Evolutionary conservation across 1,140 invertebrate species (phyloP), one percentile per base, ranked within the genome.

Genomic region (Gonioctena quinquepunctata): DNA sequence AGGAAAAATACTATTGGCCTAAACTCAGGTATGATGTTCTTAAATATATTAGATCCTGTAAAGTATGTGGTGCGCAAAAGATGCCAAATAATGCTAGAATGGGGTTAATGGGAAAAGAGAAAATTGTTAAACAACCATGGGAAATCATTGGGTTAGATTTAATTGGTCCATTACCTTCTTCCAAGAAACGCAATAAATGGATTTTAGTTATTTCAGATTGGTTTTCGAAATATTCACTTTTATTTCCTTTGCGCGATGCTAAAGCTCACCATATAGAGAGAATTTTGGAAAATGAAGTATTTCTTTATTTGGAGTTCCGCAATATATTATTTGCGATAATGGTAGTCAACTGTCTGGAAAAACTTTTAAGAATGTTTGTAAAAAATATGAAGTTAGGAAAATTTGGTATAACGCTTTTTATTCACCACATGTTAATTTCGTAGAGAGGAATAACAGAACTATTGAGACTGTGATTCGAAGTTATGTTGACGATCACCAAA

Each of bases 401-500:
- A n/a, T 61, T 6, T 21, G 6, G n/a, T n/a, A 13, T 21, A 59
- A 16, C 6, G 63, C 5, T 19, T 7, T 54, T 54, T 21, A 26
- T 54, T 26, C n/a, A 26, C 23, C 63, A 0, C 26, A 16, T 26
- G 18, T 13, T 50, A 13, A 26, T 16, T 13, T 54, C 6, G 21
- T 18, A 6, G 42, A 50, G 25, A 2, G 50, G 19, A 6, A 8
- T 48, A 54, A 54, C 18, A 6, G 1, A 54, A 22, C 21, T n/a
- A 18, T 66, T n/a, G 8, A 2, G 22, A 13, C 49, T 26, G 28
- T 8, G 13, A 50, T 72, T 3, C 48, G 33, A 0, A 18, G 33
- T 1, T 72, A 65, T 48, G 50, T 66, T 11, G n/a, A 52, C 13
- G 54, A 66, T 27, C 64, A 70, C n/a, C 54, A 28, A 13, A 48